Percentiles rank a stretch among this genome's conserved stretches.
These are phyloP conservation scores for Temnothorax unifasciatus DNA, from an alignment of 2,888 invertebrate genomes.

Conservation along the genomic window DNA sequence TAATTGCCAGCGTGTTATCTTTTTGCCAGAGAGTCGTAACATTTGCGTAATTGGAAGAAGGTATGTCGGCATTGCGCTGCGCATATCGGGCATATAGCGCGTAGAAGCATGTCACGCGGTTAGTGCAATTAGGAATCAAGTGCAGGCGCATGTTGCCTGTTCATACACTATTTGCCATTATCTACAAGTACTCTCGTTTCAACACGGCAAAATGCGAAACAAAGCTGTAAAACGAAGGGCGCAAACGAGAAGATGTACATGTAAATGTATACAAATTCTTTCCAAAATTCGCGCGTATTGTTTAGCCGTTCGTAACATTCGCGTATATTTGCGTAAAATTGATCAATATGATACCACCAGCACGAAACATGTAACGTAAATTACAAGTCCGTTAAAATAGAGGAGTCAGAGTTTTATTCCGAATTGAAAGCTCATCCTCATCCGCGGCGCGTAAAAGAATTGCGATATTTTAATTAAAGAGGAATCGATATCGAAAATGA, in stretches of 20 bases:
- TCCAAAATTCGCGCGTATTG: neutral
- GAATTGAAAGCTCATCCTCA: slow-evolving; percentile 17
- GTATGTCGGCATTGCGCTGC: neutral
- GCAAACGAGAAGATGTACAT: neutral
- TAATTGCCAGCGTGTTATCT: slow-evolving; percentile 43
- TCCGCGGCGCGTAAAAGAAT: neutral
- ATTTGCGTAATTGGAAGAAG: slow-evolving; percentile 47
- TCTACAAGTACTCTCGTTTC: slow-evolving; percentile 9
- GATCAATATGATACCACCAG: neutral
- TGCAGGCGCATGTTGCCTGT: slow-evolving; percentile 21
- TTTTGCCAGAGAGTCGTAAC: slow-evolving; percentile 15
- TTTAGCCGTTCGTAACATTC: neutral
- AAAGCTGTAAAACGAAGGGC: neutral
- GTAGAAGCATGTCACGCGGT: slow-evolving; percentile 37
- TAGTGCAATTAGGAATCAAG: slow-evolving; percentile 46
- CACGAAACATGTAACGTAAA: neutral
- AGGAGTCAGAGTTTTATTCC: neutral
- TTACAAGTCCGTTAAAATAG: neutral
- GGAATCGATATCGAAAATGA: neutral
- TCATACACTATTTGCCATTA: slow-evolving; percentile 31
- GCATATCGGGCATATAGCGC: neutral
- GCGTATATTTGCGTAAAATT: neutral
- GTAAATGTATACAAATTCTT: neutral
- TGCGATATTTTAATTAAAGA: slow-evolving; percentile 27
- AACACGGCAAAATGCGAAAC: neutral